These are phyloP conservation scores for Ennomos quercinarius DNA, from an alignment of 2,888 invertebrate species.

Conservation along the genomic window DNA sequence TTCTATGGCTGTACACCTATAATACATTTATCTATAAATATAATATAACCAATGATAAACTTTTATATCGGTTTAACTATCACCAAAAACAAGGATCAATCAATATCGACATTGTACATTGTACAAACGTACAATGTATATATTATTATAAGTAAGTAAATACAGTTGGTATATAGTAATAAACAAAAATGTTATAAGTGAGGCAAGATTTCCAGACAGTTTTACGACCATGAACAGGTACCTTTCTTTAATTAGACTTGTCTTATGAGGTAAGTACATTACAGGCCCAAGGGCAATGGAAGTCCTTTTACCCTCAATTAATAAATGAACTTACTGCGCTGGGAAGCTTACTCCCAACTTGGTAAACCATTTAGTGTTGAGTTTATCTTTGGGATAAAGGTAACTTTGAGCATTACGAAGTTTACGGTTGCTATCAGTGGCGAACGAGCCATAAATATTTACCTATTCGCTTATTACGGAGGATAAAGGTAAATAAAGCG, in stretches of 20 bases:
- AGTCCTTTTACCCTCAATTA: slow-evolving; percentile 48
- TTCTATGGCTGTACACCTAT: too few relatives aligned
- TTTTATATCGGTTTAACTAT: too few relatives aligned
- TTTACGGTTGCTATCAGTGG: slow-evolving; percentile 31
- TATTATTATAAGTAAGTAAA: too few relatives aligned
- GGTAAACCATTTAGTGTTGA: slow-evolving; percentile 47
- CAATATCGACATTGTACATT: too few relatives aligned
- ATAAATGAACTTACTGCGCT: slow-evolving; percentile 49
- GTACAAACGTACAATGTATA: too few relatives aligned
- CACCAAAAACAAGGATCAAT: too few relatives aligned
- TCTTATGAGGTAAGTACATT: slow-evolving; percentile 28
- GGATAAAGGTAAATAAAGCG: slow-evolving; percentile 19
- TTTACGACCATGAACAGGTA: slow-evolving; percentile 28
- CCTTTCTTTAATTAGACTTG: slow-evolving; percentile 28
- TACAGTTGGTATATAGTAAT: too few relatives aligned
- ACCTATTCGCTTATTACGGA: slow-evolving; percentile 32
- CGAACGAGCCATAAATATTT: slow-evolving; percentile 32
- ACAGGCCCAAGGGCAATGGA: slow-evolving; percentile 38
- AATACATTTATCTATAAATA: too few relatives aligned
- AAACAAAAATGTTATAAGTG: background rate
- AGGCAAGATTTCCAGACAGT: slow-evolving; percentile 24
- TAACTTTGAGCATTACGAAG: slow-evolving; percentile 42
- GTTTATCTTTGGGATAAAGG: slow-evolving; percentile 50
- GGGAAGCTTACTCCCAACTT: slow-evolving; percentile 42
- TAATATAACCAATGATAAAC: too few relatives aligned